These are phyloP conservation scores for Micrasema longulum DNA, from an alignment of 1,140 invertebrate species.

Conservation along the genomic window DNA sequence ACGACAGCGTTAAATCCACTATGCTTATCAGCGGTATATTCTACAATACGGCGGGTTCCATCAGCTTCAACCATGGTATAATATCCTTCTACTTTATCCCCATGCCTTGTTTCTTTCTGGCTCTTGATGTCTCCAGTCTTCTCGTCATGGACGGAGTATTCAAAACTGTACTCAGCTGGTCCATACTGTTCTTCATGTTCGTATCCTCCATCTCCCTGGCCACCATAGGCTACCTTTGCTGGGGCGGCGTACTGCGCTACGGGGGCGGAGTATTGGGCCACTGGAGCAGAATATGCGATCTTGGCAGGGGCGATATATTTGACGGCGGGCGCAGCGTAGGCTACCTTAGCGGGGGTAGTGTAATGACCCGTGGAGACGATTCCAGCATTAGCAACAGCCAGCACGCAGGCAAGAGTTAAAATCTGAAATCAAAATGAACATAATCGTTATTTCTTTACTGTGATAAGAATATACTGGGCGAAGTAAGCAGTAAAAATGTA, in stretches of 20 bases:
- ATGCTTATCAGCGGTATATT: constrained; percentile 79
- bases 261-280: constrained; percentile 46
- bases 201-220: constrained; percentile 57
- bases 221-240: constrained; percentile 52
- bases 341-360: constrained; percentile 2
- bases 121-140: constrained; percentile 71
- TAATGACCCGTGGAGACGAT: constrained; percentile 11
- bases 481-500: too few species aligned
- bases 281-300: constrained; percentile 52
- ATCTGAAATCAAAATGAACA: constrained; percentile 35
- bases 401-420: constrained; percentile 47
- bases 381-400: constrained; percentile 52
- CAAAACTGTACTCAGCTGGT: constrained; percentile 67
- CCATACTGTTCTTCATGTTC: constrained; percentile 54
- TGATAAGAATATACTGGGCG: too few species aligned
- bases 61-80: constrained; percentile 74
- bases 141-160: constrained; percentile 68
- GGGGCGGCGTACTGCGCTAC: constrained; percentile 15
- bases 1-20: constrained; percentile 79
- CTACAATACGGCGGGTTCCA: constrained; percentile 76
- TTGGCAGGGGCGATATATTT: constrained; percentile 48
- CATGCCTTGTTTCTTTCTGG: constrained; percentile 68
- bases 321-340: constrained; percentile 12
- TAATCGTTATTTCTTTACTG: too few species aligned
- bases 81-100: constrained; percentile 66